Percentiles rank a stretch among this genome's conserved stretches.
These are phyloP conservation scores for Noctua comes DNA, from an alignment of 2,888 invertebrate genomes.

Conservation along the genomic window DNA sequence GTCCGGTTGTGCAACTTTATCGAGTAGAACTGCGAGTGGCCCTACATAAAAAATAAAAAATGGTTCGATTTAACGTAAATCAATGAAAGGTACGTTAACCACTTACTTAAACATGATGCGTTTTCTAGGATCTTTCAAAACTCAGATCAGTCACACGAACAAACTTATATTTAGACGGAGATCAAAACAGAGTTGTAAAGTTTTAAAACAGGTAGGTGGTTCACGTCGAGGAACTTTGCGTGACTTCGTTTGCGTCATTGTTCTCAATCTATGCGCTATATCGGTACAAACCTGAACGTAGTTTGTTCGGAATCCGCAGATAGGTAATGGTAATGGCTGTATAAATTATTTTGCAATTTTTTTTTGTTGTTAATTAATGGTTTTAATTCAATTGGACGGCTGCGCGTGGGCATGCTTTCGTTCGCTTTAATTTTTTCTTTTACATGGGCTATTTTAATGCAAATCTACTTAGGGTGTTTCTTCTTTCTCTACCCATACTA, in stretches of 20 bases:
- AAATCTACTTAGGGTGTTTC: too few species aligned
- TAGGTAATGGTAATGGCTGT: not conserved
- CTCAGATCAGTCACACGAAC: not conserved
- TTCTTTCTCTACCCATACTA: not conserved
- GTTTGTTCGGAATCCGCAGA: not conserved
- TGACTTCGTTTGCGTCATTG: constrained; percentile 18
- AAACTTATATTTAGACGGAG: not conserved
- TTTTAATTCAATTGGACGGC: not conserved
- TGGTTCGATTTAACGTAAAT: not conserved
- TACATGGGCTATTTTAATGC: not conserved
- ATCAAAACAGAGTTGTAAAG: not conserved
- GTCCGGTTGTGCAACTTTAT: too few species aligned
- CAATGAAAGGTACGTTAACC: too few species aligned
- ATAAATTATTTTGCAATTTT: not conserved
- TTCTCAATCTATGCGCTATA: constrained; percentile 8
- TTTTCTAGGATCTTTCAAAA: not conserved
- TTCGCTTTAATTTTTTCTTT: not conserved
- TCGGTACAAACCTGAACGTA: not conserved
- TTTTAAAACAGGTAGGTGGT: not conserved
- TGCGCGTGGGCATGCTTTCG: not conserved
- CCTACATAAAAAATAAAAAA: not conserved
- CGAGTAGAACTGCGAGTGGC: too few species aligned
- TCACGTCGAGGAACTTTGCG: not conserved
- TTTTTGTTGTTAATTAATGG: too few species aligned
- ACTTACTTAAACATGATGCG: not conserved